Conservation (phyloP, 2,888 invertebrate species). For the Parnassius mnemosyne region DNA sequence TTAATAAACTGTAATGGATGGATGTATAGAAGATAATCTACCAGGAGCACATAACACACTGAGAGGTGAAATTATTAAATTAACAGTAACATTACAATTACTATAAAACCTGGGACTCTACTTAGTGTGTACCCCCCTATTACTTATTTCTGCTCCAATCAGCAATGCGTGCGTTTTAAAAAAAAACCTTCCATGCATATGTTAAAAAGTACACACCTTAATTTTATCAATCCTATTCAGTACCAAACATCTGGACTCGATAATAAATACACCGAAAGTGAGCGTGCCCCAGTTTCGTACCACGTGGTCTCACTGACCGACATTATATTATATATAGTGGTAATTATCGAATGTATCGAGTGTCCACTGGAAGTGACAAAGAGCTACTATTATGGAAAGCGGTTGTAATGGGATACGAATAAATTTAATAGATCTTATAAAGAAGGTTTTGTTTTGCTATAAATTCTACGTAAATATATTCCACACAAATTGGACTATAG, state of each 20-base stretch:
- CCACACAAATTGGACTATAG: too few relatives aligned
- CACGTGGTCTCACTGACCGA: slow-evolving; percentile 40
- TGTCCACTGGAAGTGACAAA: slow-evolving; percentile 18
- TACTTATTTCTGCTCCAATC: too few relatives aligned
- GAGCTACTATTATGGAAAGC: slow-evolving; percentile 4
- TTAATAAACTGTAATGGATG: too few relatives aligned
- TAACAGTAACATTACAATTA: too few relatives aligned
- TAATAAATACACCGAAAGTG: slow-evolving; percentile 39
- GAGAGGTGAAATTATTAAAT: too few relatives aligned
- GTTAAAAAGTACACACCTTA: slow-evolving; percentile 1
- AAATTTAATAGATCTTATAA: neutral
- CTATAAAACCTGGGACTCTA: too few relatives aligned
- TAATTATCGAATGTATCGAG: slow-evolving; percentile 18
- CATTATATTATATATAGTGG: slow-evolving; percentile 30
- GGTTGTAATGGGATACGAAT: neutral
- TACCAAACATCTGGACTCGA: slow-evolving; percentile 9
- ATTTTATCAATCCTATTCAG: neutral
- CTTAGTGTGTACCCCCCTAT: too few relatives aligned
- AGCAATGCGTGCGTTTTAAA: too few relatives aligned
- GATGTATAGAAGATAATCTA: too few relatives aligned
- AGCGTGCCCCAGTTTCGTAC: slow-evolving; percentile 40
- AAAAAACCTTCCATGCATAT: neutral
- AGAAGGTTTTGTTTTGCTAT: too few relatives aligned
- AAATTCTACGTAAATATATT: too few relatives aligned
- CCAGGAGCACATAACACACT: too few relatives aligned